Percentiles rank a stretch among this genome's conserved stretches.
Evolutionary conservation across 2,888 invertebrate genomes (phyloP).

Genomic region (Hirtodrosophila alboralis): DNA sequence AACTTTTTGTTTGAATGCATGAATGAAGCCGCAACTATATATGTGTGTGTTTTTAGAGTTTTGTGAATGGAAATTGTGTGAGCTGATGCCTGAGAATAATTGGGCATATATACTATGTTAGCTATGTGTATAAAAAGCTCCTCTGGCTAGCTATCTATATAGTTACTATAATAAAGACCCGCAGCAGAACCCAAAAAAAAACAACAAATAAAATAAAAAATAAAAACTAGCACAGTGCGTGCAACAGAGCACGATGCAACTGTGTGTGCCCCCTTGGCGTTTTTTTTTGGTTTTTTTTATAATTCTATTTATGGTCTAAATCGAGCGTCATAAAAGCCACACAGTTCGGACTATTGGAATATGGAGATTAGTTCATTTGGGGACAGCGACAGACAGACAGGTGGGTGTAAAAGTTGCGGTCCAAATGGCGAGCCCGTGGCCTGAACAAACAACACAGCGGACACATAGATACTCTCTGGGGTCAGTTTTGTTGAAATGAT

Average conservation of each 20-base stretch:
- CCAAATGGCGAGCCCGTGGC: constrained; percentile 27
- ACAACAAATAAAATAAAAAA: too few species aligned
- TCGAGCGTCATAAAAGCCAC: constrained; percentile 19
- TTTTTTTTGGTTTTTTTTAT: too few species aligned
- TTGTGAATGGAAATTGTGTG: too few species aligned
- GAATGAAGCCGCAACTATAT: constrained; percentile 65
- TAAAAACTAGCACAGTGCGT: constrained; percentile 50
- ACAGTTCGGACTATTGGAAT: constrained; percentile 17
- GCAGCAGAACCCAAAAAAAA: constrained; percentile 33
- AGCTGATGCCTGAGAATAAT: constrained; percentile 25
- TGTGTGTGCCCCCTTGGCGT: constrained; percentile 18
- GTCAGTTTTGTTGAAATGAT: constrained; percentile 36
- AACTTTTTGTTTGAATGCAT: constrained; percentile 71
- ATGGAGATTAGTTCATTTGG: constrained; percentile 24
- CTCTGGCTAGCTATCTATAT: not conserved
- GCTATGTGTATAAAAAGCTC: not conserved
- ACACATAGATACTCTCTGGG: constrained; percentile 17
- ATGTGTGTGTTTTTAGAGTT: constrained; percentile 18
- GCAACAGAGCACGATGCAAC: constrained; percentile 29
- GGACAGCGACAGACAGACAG: too few species aligned
- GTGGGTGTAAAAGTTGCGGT: constrained; percentile 31
- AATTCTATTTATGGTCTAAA: constrained; percentile 22
- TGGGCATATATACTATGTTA: constrained; percentile 2
- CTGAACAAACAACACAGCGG: constrained; percentile 31
- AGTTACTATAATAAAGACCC: constrained; percentile 30